These are phyloP conservation scores for Chrysopa pallens DNA, from an alignment of 1,140 invertebrate genomes.

Conservation along the genomic window DNA sequence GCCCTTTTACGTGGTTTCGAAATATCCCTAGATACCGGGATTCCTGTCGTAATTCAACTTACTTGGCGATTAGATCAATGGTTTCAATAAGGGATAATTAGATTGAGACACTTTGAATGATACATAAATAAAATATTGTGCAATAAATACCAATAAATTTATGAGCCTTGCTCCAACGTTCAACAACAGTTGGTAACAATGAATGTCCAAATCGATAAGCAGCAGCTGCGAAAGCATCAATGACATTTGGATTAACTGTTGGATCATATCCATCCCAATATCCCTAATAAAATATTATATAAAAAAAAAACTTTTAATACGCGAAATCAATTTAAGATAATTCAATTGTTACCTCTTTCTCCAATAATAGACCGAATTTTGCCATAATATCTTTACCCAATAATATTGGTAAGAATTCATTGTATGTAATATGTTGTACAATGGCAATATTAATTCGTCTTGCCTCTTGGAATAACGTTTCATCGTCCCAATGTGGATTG, in stretches of 20 bases:
- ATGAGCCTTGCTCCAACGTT: constrained; percentile 83
- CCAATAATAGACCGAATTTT: constrained; percentile 68
- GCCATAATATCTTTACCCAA: constrained; percentile 86
- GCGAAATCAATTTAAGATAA: not conserved
- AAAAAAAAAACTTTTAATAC: not conserved
- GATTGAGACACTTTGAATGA: not conserved
- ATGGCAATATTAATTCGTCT: constrained; percentile 76
- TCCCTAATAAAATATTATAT: constrained; percentile 30
- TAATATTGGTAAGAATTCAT: constrained; percentile 85
- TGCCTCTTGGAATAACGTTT: constrained; percentile 82
- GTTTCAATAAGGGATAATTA: not conserved
- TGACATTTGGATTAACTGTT: constrained; percentile 67
- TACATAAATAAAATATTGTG: not conserved
- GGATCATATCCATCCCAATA: constrained; percentile 81
- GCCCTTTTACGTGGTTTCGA: too few species aligned
- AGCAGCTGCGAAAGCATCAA: constrained; percentile 72
- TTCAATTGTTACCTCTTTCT: constrained; percentile 47
- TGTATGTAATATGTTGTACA: constrained; percentile 86
- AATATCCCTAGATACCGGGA: too few species aligned
- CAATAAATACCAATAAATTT: constrained; percentile 66
- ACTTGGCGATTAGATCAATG: not conserved
- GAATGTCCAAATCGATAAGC: constrained; percentile 85
- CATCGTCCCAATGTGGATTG: constrained; percentile 91
- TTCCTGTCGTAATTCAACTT: too few species aligned
- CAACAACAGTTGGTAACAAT: constrained; percentile 67